Evolutionary conservation across 2,797 vertebrate species (phyloP).

Genomic region (Oophaga sylvatica): DNA sequence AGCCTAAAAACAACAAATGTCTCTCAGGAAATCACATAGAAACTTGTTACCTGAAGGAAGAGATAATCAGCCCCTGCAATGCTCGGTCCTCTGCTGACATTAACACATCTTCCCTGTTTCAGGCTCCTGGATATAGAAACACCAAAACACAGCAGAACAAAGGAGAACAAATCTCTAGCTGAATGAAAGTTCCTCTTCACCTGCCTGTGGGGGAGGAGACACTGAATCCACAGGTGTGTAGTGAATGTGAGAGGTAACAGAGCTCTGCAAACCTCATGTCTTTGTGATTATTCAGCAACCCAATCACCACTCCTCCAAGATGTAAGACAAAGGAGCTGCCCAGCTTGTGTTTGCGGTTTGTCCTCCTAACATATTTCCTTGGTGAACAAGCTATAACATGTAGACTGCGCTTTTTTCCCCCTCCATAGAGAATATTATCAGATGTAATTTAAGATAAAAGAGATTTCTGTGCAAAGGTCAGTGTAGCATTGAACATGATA

Average conservation of each 20-base stretch:
- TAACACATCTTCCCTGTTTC: not conserved
- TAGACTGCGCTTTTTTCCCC: not conserved
- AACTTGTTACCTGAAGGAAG: slow-evolving; percentile 19
- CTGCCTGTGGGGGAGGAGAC: slow-evolving; percentile 21
- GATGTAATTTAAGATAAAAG: not conserved
- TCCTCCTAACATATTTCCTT: not conserved
- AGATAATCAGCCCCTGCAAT: not conserved
- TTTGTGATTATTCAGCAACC: slow-evolving; percentile 28
- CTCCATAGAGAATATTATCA: not conserved
- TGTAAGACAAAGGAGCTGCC: slow-evolving; percentile 30
- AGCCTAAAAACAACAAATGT: no score
- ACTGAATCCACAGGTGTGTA: slow-evolving; percentile 18
- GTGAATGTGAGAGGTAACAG: not conserved
- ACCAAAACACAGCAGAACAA: slow-evolving; percentile 8
- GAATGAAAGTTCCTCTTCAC: slow-evolving; percentile 32
- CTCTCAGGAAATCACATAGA: not conserved
- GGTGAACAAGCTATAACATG: slow-evolving; percentile 2
- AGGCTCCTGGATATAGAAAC: not conserved
- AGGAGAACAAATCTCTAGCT: slow-evolving; percentile 12
- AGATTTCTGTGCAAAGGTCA: not conserved
- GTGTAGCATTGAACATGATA: not conserved
- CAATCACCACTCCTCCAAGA: slow-evolving; percentile 23
- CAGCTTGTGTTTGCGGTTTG: not conserved
- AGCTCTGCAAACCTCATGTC: not conserved
- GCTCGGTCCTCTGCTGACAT: slow-evolving; percentile 1